These are phyloP conservation scores for Caenorhabditis latens DNA, from an alignment of 1,140 invertebrate species.

Conservation along the genomic window DNA sequence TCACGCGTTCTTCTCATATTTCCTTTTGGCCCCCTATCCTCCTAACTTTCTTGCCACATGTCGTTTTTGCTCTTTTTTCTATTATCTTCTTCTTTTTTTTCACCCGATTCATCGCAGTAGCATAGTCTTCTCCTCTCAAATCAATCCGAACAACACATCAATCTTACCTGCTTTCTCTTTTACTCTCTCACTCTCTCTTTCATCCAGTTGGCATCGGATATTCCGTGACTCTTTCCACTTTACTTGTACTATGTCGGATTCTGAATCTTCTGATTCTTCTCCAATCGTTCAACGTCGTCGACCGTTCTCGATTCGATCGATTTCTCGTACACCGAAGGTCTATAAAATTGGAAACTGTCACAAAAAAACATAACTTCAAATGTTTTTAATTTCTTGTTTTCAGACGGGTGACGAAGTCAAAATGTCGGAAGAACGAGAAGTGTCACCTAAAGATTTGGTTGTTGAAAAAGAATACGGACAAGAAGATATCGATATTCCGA, in stretches of 20 bases:
- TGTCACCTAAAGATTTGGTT: slow-evolving; percentile 33
- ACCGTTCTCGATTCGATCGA: slow-evolving; percentile 38
- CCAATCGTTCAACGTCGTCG: slow-evolving; percentile 43
- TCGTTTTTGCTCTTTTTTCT: slow-evolving; percentile 31
- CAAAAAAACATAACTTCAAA: neutral
- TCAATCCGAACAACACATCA: slow-evolving; percentile 49
- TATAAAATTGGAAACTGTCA: neutral
- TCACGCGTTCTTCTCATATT: slow-evolving; percentile 48
- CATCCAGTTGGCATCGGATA: neutral
- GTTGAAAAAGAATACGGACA: slow-evolving; percentile 12
- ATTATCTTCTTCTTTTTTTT: slow-evolving; percentile 20
- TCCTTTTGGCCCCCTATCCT: neutral
- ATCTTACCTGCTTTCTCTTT: slow-evolving; percentile 33
- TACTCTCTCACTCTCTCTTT: neutral
- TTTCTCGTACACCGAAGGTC: slow-evolving; percentile 33
- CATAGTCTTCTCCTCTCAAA: neutral
- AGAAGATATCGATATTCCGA: slow-evolving; percentile 38
- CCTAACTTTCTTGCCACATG: neutral
- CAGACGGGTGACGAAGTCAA: slow-evolving; percentile 47
- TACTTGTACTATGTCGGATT: slow-evolving; percentile 50
- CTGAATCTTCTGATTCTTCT: slow-evolving; percentile 52
- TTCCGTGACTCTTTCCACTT: slow-evolving; percentile 46
- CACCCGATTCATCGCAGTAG: neutral
- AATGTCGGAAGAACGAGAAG: slow-evolving; percentile 42
- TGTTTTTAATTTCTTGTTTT: neutral